These are phyloP conservation scores for Steinernema hermaphroditum DNA, from an alignment of 2,888 invertebrate species.

Conservation along the genomic window DNA sequence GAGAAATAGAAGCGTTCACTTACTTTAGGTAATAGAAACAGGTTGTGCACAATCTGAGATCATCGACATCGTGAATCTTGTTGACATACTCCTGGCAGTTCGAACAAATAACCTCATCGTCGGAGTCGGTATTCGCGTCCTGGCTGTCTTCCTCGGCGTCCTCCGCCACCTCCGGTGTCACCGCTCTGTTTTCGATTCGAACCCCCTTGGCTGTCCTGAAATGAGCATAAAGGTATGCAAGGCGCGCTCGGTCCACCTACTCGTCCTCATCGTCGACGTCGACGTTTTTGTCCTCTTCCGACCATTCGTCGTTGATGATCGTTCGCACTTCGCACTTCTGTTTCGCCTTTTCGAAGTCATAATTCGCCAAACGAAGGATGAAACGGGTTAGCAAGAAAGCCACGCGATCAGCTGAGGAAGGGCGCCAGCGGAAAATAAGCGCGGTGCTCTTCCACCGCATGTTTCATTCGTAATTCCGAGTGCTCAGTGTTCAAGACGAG, in stretches of 20 bases:
- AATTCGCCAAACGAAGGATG: background rate
- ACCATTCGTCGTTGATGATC: conserved; percentile 3
- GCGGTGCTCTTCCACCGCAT: background rate
- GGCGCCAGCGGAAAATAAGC: background rate
- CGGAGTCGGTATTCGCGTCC: background rate
- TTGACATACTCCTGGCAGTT: conserved; percentile 7
- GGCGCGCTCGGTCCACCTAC: too few relatives aligned
- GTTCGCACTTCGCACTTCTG: background rate
- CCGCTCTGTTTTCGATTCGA: background rate
- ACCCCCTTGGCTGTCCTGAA: too few relatives aligned
- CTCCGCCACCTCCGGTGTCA: background rate
- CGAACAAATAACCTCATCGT: background rate
- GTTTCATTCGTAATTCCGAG: too few relatives aligned
- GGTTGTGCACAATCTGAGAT: background rate
- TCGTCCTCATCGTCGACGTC: background rate
- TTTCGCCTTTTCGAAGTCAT: conserved; percentile 10
- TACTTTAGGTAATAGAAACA: conserved; percentile 1
- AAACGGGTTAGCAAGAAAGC: background rate
- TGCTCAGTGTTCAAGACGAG: too few relatives aligned
- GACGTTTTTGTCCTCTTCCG: background rate
- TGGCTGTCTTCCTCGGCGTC: background rate
- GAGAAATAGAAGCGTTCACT: background rate
- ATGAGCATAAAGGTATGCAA: too few relatives aligned
- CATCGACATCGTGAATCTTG: background rate
- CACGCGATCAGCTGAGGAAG: background rate